Evolutionary conservation across 2,113 vertebrate species (phyloP), one percentile per base, ranked within the genome.

Genomic region (Cyphomyrus discorhynchus): DNA sequence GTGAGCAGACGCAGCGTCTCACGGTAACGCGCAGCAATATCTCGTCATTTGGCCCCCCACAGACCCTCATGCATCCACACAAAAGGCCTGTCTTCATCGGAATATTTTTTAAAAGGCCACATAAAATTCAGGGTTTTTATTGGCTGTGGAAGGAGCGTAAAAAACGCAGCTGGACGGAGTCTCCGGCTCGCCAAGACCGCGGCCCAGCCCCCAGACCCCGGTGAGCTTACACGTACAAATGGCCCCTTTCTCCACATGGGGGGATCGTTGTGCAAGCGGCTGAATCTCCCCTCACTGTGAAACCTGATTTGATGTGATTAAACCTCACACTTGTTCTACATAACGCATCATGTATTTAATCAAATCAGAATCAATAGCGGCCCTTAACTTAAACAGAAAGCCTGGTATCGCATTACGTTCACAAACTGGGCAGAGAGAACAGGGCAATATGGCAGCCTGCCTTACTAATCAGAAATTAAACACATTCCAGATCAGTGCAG

Each of bases 311-410:
- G 88, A 91, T 90, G 90, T 92, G 91, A 93, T 93, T 93, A 92
- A 89, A 91, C 91, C 90, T 91, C 90, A 90, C 91, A 87, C 91
- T 70, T 91, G 91, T 91, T 89, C 46, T 24, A 90, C 89, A 53
- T 90, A 88, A 93, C 91, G 49, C 90, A 70, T 89, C 84, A 89
- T 89, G 83, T 50, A 88, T 85, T 89, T 88, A 90, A 92, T 92
- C 91, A 90, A 88, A 91, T 92, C 89, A 86, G 87, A 92, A 93
- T 93, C 92, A 90, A 93, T 92, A 92, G 42, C 35, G 62, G 56
- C 90, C 88, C 86, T 53, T 46, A 46, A 77, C 85, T 86, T 77
- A 83, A 89, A 89, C 90, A 82, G 83, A 24, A 74, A 83, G 56
- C 45, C 46, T 90, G 42, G 85, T 85, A 52, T 88, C 46, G 52